Base-by-base conservation (phyloP, 2,113 vertebrate genomes). In the Falco punctatus region DNA sequence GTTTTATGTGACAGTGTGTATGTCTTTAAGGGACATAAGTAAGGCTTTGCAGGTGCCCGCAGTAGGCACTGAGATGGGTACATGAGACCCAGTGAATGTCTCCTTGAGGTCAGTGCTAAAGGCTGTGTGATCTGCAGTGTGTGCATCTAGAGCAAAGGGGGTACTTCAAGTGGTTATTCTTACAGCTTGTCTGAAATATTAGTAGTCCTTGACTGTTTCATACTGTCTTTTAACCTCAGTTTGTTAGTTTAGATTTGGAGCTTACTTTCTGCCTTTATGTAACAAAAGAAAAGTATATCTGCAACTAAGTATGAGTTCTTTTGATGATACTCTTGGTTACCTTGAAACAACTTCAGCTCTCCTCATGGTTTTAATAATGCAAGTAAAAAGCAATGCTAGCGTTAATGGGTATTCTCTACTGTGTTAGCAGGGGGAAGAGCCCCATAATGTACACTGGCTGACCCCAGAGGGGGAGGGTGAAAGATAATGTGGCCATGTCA, bases 11-110 rank as follows among this genome's bases (percentile, higher is more conserved):
- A 38, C 40, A 62, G 30, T 40, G 5, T 33, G 2, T 15, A 3
- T 54, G 10, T 23, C 14, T 85, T 78, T 66, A 42, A 59, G 33
- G 57, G 32, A 30, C 26, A 18, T 26, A 35, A 24, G 19, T 5
- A 20, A 33, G 27, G 27, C 52, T 59, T 70, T 80, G 38, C 8
- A 44, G 66, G 27, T 20, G 38, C 21, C 59, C 0, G 1, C 16
- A 10, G 16, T 13, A 48, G 21, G 24, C 5, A 2, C 52, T 64
- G 30, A 35, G 30, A 19, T 67, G 9, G 21, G 59, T 30, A 30
- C 0, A 0, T 48, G 61, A 69, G 51, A 27, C 44, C 33, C 12
- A 22, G 35, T 4, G 15, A 13, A 18, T n/a, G 22, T 15, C 21
- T 2, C 2, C 35, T n/a, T 28, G 6, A 79, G 15, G 11, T 26